phyloP scores from a whole-genome alignment of 2,888 invertebrate genomes.

The Eristalis tenax region DNA sequence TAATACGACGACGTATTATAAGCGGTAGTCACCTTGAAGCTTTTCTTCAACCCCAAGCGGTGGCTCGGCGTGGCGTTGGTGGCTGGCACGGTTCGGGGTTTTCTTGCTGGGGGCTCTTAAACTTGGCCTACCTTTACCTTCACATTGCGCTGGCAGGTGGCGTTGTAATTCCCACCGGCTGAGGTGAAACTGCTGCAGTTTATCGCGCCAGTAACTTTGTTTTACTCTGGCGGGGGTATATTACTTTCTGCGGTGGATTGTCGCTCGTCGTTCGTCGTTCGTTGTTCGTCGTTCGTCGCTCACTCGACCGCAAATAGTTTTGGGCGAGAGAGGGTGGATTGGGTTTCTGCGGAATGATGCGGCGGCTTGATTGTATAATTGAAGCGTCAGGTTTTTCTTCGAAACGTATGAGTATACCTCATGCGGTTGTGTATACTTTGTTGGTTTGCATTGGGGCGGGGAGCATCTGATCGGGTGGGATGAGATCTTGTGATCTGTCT shows the following conservation, averaged over 20 bases:
- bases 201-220: constrained; percentile 45
- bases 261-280: constrained; percentile 5
- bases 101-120: constrained; percentile 32
- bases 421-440: not conserved
- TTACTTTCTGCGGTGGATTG: constrained; percentile 38
- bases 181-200: constrained; percentile 30
- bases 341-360: constrained; percentile 35
- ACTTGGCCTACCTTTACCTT: constrained; percentile 62
- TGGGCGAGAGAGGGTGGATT: constrained; percentile 26
- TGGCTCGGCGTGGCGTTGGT: not conserved
- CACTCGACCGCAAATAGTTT: constrained; percentile 53
- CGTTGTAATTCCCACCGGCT: constrained; percentile 4
- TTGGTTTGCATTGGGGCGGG: not conserved
- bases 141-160: not conserved
- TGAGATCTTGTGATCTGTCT: not conserved
- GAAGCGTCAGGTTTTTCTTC: not conserved
- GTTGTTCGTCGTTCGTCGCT: constrained; percentile 7
- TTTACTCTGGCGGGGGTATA: constrained; percentile 6
- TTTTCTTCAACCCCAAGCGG: constrained; percentile 43
- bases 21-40: constrained; percentile 60
- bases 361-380: constrained; percentile 43
- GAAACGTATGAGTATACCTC: not conserved
- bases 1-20: constrained; percentile 31
- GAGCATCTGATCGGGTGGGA: not conserved
- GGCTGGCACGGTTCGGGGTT: not conserved